Base-by-base conservation (phyloP, 2,797 vertebrate genomes). In the Chelidonichthys spinosus region DNA sequence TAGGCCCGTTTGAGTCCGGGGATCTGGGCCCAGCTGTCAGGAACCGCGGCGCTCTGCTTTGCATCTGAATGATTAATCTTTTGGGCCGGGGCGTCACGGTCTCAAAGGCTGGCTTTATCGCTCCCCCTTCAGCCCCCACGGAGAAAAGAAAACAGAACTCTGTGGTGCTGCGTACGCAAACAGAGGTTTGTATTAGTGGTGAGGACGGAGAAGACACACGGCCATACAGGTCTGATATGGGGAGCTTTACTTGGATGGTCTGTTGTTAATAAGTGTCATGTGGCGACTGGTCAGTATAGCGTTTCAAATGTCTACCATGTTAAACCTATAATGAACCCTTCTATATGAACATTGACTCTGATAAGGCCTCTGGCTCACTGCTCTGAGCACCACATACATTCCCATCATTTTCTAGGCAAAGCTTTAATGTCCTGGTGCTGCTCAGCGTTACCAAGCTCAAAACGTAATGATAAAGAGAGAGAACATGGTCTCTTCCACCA, bases 31-130 rank as follows among this genome's bases (percentile, higher is more conserved):
- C 68, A 65, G 76, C 72, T 81, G 75, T 76, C 80, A 18, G 58
- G 17, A 37, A 76, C 81, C 62, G 2, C n/a, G 44, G 62, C 73
- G 52, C 69, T 84, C 83, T 79, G 84, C 81, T 75, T 67, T 79
- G 35, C 78, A 25, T 90, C 84, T 60, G 65, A 68, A 82, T 93
- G 91, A 92, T 93, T 88, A 89, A 93, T 93, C 85, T 80, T 55
- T 37, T 2, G 32, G 40, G 60, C 40, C 10, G 4, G 7, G 40
- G 62, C 8, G 17, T 79, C 15, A 3, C 60, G 4, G 76, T 52
- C 82, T 92, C 85, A 92, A 90, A 87, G 86, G 86, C 68, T 32
- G 67, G 68, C 85, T 91, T 91, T 69, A 89, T 87, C 79, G 46
- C 74, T 8, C 67, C 13, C 43, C 63, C 71, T 53, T 35, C 44